These are phyloP conservation scores for Andrena bicolor DNA, from an alignment of 2,888 invertebrate genomes.

Conservation along the genomic window DNA sequence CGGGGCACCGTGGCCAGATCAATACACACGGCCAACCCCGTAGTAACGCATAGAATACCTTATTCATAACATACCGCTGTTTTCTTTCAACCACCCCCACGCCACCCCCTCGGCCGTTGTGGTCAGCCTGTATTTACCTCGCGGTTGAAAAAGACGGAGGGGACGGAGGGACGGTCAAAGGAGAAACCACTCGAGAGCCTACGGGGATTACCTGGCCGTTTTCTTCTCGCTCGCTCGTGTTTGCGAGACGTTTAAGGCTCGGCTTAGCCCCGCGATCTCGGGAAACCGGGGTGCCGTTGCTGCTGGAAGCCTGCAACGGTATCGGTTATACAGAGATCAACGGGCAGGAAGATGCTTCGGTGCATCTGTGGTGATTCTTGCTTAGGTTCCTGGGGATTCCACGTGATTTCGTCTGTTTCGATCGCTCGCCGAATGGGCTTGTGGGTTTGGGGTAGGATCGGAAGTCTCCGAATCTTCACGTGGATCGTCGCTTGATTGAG, in stretches of 20 bases:
- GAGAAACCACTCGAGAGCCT: constrained; percentile 25
- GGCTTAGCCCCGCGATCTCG: background rate
- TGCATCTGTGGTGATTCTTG: too few relatives aligned
- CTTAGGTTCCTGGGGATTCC: too few relatives aligned
- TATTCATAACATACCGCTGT: constrained; percentile 75
- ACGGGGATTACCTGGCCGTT: constrained; percentile 5
- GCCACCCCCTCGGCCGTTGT: constrained; percentile 6
- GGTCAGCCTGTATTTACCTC: constrained; percentile 58
- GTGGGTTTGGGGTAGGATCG: too few relatives aligned
- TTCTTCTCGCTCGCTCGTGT: background rate
- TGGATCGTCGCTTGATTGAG: too few relatives aligned
- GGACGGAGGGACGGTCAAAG: constrained; percentile 23
- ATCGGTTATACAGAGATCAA: background rate
- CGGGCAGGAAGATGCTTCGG: background rate
- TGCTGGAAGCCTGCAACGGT: background rate
- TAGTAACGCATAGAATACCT: constrained; percentile 80
- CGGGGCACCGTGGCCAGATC: constrained; percentile 79
- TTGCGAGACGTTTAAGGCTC: constrained; percentile 14
- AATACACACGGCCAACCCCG: constrained; percentile 79
- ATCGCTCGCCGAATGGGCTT: too few relatives aligned
- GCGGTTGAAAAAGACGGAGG: constrained; percentile 44
- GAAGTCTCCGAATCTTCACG: too few relatives aligned
- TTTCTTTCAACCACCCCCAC: constrained; percentile 48
- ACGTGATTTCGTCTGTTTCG: too few relatives aligned
- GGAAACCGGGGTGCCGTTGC: background rate